Percentiles rank a stretch among this genome's conserved stretches.
Evolutionary conservation across 2,113 vertebrate species (phyloP).

Genomic region (Formicarius rufipectus): DNA sequence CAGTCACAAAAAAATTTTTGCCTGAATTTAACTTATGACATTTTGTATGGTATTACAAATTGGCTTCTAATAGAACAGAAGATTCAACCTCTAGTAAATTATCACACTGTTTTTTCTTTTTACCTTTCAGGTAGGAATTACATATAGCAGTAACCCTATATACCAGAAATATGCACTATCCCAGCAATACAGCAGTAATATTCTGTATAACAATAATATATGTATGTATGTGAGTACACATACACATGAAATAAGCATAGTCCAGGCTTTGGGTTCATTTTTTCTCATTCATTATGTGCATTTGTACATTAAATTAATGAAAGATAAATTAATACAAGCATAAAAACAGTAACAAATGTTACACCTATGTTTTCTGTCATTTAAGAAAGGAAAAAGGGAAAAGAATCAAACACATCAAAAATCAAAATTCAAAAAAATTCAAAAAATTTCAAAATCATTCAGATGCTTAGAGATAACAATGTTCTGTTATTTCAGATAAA

Average conservation of each 20-base stretch:
- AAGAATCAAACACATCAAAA: background rate
- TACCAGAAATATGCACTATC: background rate
- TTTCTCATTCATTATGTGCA: background rate
- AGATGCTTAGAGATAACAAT: background rate
- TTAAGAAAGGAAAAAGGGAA: background rate
- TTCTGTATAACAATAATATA: background rate
- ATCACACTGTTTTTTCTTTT: background rate
- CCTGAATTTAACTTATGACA: too few species aligned
- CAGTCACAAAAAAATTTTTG: background rate
- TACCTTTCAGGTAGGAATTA: background rate
- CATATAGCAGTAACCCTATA: background rate
- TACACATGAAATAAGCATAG: background rate
- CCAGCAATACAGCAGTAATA: background rate
- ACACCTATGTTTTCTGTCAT: background rate
- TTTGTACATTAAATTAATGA: background rate
- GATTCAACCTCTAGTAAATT: background rate
- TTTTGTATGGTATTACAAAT: background rate
- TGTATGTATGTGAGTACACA: background rate
- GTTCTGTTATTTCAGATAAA: constrained; percentile 85
- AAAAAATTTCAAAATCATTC: too few species aligned
- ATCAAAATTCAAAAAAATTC: too few species aligned
- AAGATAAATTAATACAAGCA: background rate
- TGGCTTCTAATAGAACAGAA: background rate
- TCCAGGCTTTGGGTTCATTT: accelerated
- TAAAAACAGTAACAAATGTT: background rate